These are phyloP conservation scores for Lasioglossum morio DNA, from an alignment of 2,888 invertebrate species.

Conservation along the genomic window DNA sequence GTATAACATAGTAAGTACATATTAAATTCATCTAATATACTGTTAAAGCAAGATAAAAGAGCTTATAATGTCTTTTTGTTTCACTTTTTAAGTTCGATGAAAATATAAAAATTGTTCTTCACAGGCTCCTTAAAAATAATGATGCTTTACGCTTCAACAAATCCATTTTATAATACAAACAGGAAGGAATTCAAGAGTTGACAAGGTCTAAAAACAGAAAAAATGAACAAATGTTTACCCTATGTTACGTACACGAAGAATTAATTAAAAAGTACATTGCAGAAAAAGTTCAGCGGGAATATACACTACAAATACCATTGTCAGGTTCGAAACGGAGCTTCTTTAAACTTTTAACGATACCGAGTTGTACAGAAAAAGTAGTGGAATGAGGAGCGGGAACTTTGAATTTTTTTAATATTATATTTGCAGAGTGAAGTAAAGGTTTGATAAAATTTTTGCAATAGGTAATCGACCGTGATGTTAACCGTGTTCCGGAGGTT, in stretches of 20 bases:
- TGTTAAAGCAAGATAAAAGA: no score
- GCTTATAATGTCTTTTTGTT: no score
- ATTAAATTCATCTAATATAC: not conserved
- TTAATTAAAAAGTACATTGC: not conserved
- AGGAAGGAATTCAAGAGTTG: not conserved
- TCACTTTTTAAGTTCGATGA: no score
- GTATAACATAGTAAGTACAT: not conserved
- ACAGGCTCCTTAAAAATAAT: no score
- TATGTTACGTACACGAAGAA: not conserved
- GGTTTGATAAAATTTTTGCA: not conserved
- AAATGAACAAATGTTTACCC: not conserved
- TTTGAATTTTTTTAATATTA: not conserved
- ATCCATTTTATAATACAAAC: not conserved
- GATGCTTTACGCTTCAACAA: not conserved
- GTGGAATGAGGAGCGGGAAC: not conserved
- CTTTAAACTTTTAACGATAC: not conserved
- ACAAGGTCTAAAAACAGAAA: not conserved
- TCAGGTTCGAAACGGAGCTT: not conserved
- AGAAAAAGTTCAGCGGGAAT: not conserved
- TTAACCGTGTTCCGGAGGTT: not conserved
- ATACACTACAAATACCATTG: not conserved
- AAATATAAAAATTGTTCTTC: no score
- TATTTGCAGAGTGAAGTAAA: not conserved
- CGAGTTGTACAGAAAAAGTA: not conserved
- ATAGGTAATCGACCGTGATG: not conserved